These are phyloP conservation scores for Dolichallabes microphthalmus DNA, from an alignment of 2,113 vertebrate species.

Conservation along the genomic window DNA sequence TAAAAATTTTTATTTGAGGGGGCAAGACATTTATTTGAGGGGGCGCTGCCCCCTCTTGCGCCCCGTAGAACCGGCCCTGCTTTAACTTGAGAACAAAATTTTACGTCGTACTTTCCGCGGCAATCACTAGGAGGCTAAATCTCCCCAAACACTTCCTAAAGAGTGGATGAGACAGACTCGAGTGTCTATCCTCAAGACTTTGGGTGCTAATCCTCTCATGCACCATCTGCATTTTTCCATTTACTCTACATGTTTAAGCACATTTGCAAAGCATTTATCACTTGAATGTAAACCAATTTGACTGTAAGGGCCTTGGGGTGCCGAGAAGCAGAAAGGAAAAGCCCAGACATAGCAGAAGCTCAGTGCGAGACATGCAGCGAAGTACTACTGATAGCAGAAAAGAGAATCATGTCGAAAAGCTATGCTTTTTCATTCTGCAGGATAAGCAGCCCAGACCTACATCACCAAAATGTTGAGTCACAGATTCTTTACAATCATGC, in stretches of 20 bases:
- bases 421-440: conserved; percentile 66
- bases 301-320: conserved; percentile 74
- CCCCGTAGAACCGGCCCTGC: too few relatives aligned
- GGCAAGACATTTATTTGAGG: too few relatives aligned
- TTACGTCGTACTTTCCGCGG: conserved; percentile 74
- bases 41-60: too few relatives aligned
- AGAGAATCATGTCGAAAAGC: conserved; percentile 65
- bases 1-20: too few relatives aligned
- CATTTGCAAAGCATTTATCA: conserved; percentile 81
- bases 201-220: conserved; percentile 78
- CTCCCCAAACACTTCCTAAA: conserved; percentile 68
- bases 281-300: conserved; percentile 80
- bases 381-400: conserved; percentile 61
- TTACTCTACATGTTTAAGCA: conserved; percentile 78
- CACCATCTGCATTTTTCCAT: conserved; percentile 74
- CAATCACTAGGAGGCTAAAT: conserved; percentile 72
- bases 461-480: conserved; percentile 77
- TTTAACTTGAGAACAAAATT: conserved; percentile 60
- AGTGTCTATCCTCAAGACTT: conserved; percentile 69
- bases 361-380: conserved; percentile 61
- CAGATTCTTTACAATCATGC: conserved; percentile 72
- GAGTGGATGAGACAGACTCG: conserved; percentile 73
- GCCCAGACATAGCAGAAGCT: conserved; percentile 72
- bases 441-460: conserved; percentile 70
- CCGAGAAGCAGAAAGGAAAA: conserved; percentile 66